Evolutionary conservation across 2,113 vertebrate species (phyloP), one percentile per base, ranked within the genome.

Genomic region (Anthoscopus minutus): DNA sequence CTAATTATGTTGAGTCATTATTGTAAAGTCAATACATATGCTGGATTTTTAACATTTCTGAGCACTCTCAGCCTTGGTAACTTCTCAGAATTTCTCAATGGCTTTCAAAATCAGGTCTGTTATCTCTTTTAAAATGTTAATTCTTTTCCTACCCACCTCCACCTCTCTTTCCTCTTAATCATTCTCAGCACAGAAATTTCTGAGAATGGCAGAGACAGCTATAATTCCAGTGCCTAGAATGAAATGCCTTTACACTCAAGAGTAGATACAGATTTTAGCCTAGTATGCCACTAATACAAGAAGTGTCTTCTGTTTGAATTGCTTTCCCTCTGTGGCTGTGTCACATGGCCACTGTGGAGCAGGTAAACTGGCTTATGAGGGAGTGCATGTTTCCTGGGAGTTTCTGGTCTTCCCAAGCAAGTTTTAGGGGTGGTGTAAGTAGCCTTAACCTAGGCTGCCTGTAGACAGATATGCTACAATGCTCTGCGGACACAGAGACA

Each of bases 61-160:
- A 85, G 38, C 18, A 45, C 15, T 85, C 53, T 87, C 23, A 91
- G 22, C 15, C 5, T 12, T 11, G 1, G 6, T 58, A 78, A 74
- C 61, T 60, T 86, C 62, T 58, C 38, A 50, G 62, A 83, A 83
- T 87, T 91, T 84, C 30, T 87, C 45, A 85, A 48, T 13, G 61
- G 17, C 28, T 81, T 64, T 84, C 69, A 86, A 87, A 91, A 87
- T 2, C 12, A 65, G 5, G 23, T 33, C 28, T 21, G 33, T 53
- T 64, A 51, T 37, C 13, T 64, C 19, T 45, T 87, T 56, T 37
- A 24, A 79, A 73, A 61, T 0, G 2, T 3, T 51, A 40, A 60
- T 82, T 67, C 11, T 91, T 89, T 37, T 66, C 13, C 25, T 85
- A 17, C 19, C 8, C 33, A 87, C 61, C 42, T 76, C 35, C 48